Conservation (phyloP, 2,797 vertebrate genomes). For the Sebastes minor region DNA sequence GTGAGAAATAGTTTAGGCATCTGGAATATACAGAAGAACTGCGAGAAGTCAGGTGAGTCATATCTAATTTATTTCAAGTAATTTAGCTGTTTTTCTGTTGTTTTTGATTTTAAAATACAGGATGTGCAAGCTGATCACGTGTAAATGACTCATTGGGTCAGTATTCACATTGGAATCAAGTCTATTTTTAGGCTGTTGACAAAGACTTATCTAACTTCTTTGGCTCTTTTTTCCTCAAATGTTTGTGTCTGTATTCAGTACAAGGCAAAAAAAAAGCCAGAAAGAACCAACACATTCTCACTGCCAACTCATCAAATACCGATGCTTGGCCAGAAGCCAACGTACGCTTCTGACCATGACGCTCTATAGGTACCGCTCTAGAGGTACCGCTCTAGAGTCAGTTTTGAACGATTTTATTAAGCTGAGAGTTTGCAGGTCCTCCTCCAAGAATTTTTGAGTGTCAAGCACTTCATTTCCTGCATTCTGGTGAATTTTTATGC, state of each 20-base stretch:
- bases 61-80: fast-evolving
- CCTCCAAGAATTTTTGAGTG: too few relatives aligned
- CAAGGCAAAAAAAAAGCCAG: not conserved
- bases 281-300: not conserved
- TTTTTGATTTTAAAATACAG: not conserved
- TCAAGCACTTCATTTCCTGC: too few relatives aligned
- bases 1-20: not conserved
- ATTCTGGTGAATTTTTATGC: too few relatives aligned
- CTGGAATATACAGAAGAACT: not conserved
- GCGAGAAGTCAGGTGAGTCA: conserved; percentile 14
- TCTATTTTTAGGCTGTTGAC: too few relatives aligned
- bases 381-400: too few relatives aligned
- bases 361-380: too few relatives aligned
- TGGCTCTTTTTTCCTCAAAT: not conserved
- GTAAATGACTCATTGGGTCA: conserved; percentile 50
- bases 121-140: not conserved
- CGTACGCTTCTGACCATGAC: too few relatives aligned
- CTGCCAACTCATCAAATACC: too few relatives aligned
- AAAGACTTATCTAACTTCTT: not conserved
- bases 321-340: fast-evolving
- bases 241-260: not conserved
- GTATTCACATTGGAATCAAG: not conserved
- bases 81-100: not conserved
- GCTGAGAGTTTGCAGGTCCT: too few relatives aligned
- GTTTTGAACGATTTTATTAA: too few relatives aligned